phyloP scores from a whole-genome alignment of 2,113 vertebrate species.

The Calyptomena viridis region DNA sequence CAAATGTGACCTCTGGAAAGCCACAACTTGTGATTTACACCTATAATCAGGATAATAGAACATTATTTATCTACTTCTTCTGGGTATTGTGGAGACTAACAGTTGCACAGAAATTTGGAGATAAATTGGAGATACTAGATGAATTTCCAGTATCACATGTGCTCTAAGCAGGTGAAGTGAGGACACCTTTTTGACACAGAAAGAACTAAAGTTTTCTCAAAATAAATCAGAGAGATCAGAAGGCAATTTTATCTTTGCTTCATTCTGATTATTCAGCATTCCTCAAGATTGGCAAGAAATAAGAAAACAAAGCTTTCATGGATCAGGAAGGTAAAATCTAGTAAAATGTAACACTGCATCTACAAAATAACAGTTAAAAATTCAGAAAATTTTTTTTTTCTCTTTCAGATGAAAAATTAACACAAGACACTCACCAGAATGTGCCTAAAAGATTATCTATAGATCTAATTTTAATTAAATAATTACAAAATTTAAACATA shows the following conservation, averaged over 20 bases:
- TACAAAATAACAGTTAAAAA: neutral
- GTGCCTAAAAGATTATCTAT: neutral
- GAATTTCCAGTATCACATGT: neutral
- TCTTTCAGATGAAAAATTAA: neutral
- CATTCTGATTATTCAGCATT: constrained; percentile 39
- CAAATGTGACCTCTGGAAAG: neutral
- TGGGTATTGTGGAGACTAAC: neutral
- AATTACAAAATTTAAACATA: neutral
- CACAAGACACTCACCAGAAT: neutral
- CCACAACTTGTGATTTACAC: neutral
- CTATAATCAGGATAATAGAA: neutral
- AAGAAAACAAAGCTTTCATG: neutral
- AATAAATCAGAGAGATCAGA: constrained; percentile 6
- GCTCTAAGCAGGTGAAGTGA: constrained; percentile 9
- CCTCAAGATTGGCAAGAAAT: constrained; percentile 6
- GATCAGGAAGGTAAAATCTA: neutral
- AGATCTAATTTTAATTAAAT: neutral
- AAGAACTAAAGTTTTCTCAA: constrained; percentile 20
- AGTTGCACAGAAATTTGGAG: neutral
- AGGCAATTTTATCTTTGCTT: constrained; percentile 10
- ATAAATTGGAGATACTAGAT: neutral
- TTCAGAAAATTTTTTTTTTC: neutral
- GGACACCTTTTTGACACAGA: constrained; percentile 3
- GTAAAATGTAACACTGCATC: neutral
- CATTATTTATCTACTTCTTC: neutral